Evolutionary conservation across 1,140 invertebrate species (phyloP).

Genomic region (Drosophila miranda): DNA sequence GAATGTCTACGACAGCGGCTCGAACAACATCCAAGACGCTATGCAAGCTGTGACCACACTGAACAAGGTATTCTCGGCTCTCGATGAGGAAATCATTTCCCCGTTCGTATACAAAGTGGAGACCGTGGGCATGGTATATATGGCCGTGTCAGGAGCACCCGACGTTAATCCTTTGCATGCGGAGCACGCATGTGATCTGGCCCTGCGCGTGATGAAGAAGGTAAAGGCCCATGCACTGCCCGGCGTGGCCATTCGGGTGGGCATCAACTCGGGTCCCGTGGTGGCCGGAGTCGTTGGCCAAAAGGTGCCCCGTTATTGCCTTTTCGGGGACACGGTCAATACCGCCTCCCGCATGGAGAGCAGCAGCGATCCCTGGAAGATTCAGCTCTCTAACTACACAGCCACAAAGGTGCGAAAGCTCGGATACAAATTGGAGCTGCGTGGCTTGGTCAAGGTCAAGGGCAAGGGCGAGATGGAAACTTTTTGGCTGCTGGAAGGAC

Average conservation of each 20-base stretch:
- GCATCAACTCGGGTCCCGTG: constrained; percentile 90
- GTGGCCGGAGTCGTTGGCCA: constrained; percentile 90
- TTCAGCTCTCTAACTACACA: constrained; percentile 81
- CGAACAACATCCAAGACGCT: constrained; percentile 86
- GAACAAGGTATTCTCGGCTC: constrained; percentile 92
- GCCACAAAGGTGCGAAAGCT: constrained; percentile 81
- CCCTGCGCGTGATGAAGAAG: constrained; percentile 86
- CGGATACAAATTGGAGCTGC: constrained; percentile 85
- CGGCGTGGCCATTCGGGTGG: constrained; percentile 86
- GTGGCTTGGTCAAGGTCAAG: constrained; percentile 89
- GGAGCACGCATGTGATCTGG: constrained; percentile 90
- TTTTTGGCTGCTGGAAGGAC: constrained; percentile 87
- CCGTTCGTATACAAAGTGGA: constrained; percentile 87
- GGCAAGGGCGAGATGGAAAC: constrained; percentile 96
- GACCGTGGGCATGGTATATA: constrained; percentile 93
- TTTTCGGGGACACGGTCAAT: constrained; percentile 94
- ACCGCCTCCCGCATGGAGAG: constrained; percentile 92
- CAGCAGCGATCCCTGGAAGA: constrained; percentile 78
- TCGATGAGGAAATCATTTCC: constrained; percentile 85
- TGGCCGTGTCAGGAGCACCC: constrained; percentile 93
- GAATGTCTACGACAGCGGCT: constrained; percentile 68
- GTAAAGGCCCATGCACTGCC: constrained; percentile 85
- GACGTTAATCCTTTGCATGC: constrained; percentile 90
- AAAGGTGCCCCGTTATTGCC: constrained; percentile 89
- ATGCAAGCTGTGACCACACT: constrained; percentile 92